A percentile compares a stretch with the other conserved stretches of the same genome.
These are phyloP conservation scores for Lipotes vexillifer DNA, from an alignment of 2,113 vertebrate species.

Conservation along the genomic window DNA sequence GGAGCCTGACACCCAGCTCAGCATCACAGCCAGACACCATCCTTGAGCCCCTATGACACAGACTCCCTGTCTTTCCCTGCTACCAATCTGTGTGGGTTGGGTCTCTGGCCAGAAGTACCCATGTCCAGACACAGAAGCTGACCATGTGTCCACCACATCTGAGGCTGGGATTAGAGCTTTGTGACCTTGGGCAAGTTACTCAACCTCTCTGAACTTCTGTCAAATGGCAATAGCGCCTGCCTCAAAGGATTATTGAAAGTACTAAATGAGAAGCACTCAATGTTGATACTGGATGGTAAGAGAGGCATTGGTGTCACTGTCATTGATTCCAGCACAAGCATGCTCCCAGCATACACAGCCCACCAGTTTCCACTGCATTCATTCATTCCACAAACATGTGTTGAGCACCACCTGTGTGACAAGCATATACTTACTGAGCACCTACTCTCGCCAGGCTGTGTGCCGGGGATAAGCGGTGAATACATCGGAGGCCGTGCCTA, in stretches of 20 bases:
- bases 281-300: background rate
- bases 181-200: background rate
- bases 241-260: slow-evolving; percentile 25
- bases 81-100: background rate
- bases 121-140: background rate
- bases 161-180: background rate
- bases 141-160: background rate
- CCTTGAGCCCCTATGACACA: background rate
- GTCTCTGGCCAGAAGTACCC: background rate
- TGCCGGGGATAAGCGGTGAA: too few relatives aligned
- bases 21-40: background rate
- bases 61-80: background rate
- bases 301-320: background rate
- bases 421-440: background rate
- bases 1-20: background rate
- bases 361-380: background rate
- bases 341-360: background rate
- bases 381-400: background rate
- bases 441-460: background rate
- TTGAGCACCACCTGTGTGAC: background rate
- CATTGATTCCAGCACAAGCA: background rate
- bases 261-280: background rate
- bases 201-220: background rate
- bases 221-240: background rate
- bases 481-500: background rate